Conservation (phyloP, 2,113 vertebrate species). For the Actenoides hombroni region DNA sequence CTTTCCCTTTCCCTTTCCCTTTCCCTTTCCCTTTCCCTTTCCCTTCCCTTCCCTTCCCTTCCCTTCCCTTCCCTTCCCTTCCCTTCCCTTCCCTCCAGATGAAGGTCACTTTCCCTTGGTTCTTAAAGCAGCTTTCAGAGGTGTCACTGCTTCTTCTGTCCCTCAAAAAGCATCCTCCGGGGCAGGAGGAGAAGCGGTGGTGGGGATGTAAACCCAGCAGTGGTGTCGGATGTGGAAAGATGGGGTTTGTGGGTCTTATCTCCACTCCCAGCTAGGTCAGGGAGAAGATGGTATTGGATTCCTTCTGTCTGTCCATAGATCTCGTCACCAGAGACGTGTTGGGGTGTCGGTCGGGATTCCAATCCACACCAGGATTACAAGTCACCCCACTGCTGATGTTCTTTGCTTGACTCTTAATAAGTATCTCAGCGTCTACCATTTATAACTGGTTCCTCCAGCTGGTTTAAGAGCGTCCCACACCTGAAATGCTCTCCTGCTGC, state of each 20-base stretch:
- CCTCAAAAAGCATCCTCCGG: background rate
- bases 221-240: background rate
- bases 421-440: background rate
- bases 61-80: background rate
- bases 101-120: conserved; percentile 34
- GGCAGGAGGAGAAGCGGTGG: background rate
- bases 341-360: background rate
- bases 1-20: background rate
- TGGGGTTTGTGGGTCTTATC: background rate
- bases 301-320: background rate
- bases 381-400: background rate
- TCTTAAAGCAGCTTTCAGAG: conserved; percentile 21
- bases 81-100: conserved; percentile 13
- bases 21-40: background rate
- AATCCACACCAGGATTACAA: background rate
- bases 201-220: background rate
- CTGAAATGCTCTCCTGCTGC: background rate
- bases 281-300: background rate
- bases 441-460: conserved; percentile 28
- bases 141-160: conserved; percentile 12
- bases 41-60: too few relatives aligned
- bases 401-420: background rate
- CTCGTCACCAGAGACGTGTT: background rate
- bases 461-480: background rate
- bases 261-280: background rate